Evolutionary conservation across 2,888 invertebrate genomes (phyloP), one percentile per base, ranked within the genome.

Genomic region (Nowickia ferox): DNA sequence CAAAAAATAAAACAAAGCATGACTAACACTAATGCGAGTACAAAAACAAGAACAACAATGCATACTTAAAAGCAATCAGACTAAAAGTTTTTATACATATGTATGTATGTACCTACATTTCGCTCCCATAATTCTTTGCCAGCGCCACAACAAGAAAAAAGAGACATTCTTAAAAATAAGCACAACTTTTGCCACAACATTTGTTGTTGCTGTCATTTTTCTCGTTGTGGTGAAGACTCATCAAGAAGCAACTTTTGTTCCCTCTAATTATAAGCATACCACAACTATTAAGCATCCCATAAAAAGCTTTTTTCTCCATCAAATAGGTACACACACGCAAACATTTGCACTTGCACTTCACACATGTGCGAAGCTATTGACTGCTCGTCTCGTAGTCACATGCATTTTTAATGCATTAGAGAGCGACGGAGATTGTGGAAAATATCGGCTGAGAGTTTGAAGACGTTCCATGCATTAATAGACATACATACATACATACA

Each of bases 21-120:
- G 72, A 83, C 83, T 75, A 84, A 80, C 65, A 84, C 75, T 48
- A 69, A 46, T 46, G 65, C 72, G n/a, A n/a, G n/a, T n/a, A n/a
- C n/a, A 80, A 66, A 65, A 66, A 44, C 13, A 75, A 57, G n/a
- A 66, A 55, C 71, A 76, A 51, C 38, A 72, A 57, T 30, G 30
- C 30, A 30, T 42, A 80, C 11, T 48, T 2, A 71, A 74, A 40
- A 69, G 30, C 57, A 71, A 81, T 55, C 19, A 75, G 57, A 11
- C 72, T 57, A 81, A 74, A 74, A 66, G 57, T 74, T 74, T 57
- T 3, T 19, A 65, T 78, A 72, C n/a, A n/a, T n/a, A n/a, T n/a
- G n/a, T n/a, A n/a, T n/a, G n/a, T n/a, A n/a, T n/a, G n/a, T n/a
- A n/a, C n/a, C n/a, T n/a, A n/a, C 53, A 75, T 53, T 81, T 61